These are phyloP conservation scores for Papilio xuthus DNA, from an alignment of 1,140 invertebrate species.

Conservation along the genomic window DNA sequence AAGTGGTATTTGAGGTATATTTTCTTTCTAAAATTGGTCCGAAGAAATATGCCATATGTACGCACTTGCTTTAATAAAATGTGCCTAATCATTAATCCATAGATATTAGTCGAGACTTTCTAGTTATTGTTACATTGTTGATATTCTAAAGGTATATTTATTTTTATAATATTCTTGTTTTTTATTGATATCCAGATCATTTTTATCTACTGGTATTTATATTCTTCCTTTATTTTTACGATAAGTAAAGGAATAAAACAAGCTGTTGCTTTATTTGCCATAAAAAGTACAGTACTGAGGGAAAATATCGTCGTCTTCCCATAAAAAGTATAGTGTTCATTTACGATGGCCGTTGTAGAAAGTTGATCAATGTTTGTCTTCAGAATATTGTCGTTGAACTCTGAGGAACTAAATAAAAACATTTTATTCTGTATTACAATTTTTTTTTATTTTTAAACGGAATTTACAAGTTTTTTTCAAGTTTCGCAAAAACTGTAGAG, in stretches of 20 bases:
- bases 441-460: neutral
- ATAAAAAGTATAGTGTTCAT: constrained; percentile 16
- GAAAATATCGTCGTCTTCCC: constrained; percentile 14
- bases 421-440: neutral
- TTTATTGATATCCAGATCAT: neutral
- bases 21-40: too few relatives aligned
- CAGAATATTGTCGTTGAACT: neutral
- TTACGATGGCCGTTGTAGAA: neutral
- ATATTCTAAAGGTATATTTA: neutral
- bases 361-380: constrained; percentile 13
- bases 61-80: too few relatives aligned
- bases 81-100: neutral
- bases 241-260: constrained; percentile 20
- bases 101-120: neutral
- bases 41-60: too few relatives aligned
- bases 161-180: neutral
- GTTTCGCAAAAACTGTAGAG: constrained; percentile 36
- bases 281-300: neutral
- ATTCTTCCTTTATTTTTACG: constrained; percentile 10
- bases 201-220: constrained; percentile 9
- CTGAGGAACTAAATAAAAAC: neutral
- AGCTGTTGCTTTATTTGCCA: constrained; percentile 23
- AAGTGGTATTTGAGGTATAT: too few relatives aligned
- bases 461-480: constrained; percentile 5
- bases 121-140: neutral